phyloP scores from a whole-genome alignment of 2,888 invertebrate species.

The Ichneumoninae sp. region DNA sequence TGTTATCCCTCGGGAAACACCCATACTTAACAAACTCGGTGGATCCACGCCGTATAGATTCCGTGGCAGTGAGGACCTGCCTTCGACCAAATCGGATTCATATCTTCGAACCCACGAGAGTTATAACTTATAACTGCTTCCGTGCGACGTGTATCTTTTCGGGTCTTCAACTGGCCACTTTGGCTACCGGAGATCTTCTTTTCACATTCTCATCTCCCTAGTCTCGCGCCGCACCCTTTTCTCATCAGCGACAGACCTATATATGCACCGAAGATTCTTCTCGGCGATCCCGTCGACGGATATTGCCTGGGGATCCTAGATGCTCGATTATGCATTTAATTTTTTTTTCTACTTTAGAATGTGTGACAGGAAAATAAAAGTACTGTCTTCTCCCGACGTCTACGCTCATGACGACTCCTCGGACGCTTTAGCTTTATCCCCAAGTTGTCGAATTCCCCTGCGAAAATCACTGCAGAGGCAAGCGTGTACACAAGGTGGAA shows the following conservation, averaged over 20 bases:
- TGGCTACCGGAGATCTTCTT: constrained; percentile 76
- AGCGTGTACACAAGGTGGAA: too few species aligned
- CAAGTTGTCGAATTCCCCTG: too few species aligned
- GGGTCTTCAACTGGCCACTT: constrained; percentile 72
- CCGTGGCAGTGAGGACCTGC: constrained; percentile 53
- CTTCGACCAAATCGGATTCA: constrained; percentile 75
- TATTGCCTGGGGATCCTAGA: constrained; percentile 53
- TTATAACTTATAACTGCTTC: constrained; percentile 48
- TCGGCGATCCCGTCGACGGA: constrained; percentile 42
- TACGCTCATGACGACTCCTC: too few species aligned
- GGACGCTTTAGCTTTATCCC: too few species aligned
- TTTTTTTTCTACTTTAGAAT: constrained; percentile 23
- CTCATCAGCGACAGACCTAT: constrained; percentile 64
- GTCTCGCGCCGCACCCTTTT: constrained; percentile 77
- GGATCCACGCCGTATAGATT: constrained; percentile 30
- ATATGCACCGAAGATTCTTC: constrained; percentile 43
- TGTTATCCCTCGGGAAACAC: constrained; percentile 80
- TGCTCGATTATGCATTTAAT: constrained; percentile 37
- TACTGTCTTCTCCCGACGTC: too few species aligned
- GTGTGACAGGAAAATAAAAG: background rate
- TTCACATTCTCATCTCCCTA: constrained; percentile 37
- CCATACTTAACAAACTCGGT: constrained; percentile 73
- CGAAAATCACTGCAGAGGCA: too few species aligned
- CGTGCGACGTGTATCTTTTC: constrained; percentile 50
- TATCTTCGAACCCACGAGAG: constrained; percentile 69